These are phyloP conservation scores for Drosophila persimilis DNA, from an alignment of 1,140 invertebrate genomes.

Conservation along the genomic window DNA sequence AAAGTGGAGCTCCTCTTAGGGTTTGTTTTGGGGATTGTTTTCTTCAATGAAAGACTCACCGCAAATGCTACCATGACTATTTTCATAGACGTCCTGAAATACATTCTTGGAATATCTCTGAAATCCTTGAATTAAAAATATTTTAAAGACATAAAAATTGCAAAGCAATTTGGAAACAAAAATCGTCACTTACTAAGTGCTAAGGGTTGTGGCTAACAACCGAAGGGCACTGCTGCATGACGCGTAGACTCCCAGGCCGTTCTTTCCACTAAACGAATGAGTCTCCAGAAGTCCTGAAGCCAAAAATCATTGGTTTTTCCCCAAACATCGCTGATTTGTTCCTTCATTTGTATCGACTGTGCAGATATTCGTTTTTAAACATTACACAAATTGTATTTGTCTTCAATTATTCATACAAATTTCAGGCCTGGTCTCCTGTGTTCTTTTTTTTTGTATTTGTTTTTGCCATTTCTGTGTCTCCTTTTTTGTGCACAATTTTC, in stretches of 20 bases:
- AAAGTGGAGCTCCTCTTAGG: too few relatives aligned
- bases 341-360: slow-evolving; percentile 24
- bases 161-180: neutral
- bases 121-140: neutral
- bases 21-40: neutral
- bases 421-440: slow-evolving; percentile 17
- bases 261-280: too few relatives aligned
- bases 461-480: slow-evolving; percentile 23
- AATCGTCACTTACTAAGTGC: too few relatives aligned
- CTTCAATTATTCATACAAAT: slow-evolving; percentile 47
- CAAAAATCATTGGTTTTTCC: neutral
- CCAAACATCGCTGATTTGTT: slow-evolving; percentile 20
- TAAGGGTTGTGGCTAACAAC: neutral
- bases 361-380: slow-evolving; percentile 31
- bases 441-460: slow-evolving; percentile 30
- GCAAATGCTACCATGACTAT: neutral
- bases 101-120: neutral
- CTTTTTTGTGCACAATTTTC: slow-evolving; percentile 44
- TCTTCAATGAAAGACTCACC: slow-evolving; percentile 15
- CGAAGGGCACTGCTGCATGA: too few relatives aligned
- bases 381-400: slow-evolving; percentile 37
- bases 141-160: slow-evolving; percentile 3
- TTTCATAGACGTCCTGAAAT: neutral
- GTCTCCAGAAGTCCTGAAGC: neutral
- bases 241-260: neutral